Evolutionary conservation across 2,888 invertebrate species (phyloP).

Genomic region (Celastrina argiolus): DNA sequence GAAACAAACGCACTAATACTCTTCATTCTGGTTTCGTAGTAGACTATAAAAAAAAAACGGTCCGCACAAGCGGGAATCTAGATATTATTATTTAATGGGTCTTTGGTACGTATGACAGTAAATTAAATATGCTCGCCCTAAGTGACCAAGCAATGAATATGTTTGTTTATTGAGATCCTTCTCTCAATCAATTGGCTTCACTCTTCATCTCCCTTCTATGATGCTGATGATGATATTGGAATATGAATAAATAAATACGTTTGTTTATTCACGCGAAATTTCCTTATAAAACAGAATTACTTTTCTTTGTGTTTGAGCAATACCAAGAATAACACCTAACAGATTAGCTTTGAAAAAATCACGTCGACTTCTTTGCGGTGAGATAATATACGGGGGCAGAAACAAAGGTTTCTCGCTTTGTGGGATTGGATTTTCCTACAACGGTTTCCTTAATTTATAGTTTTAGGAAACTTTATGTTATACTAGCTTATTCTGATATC

Average conservation of each 20-base stretch:
- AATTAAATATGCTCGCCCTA: no score
- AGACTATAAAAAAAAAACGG: no score
- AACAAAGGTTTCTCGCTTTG: slow-evolving; percentile 20
- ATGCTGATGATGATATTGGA: not conserved
- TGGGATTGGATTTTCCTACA: slow-evolving; percentile 21
- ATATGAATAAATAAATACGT: not conserved
- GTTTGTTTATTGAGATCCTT: no score
- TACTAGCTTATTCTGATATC: slow-evolving; percentile 20
- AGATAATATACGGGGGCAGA: slow-evolving; percentile 19
- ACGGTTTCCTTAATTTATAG: slow-evolving; percentile 21
- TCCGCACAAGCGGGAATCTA: no score
- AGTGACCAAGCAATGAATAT: no score
- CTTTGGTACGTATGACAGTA: no score
- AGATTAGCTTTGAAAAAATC: slow-evolving; percentile 22
- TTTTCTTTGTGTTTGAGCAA: slow-evolving; percentile 4
- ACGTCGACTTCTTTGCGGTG: slow-evolving; percentile 7
- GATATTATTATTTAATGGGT: no score
- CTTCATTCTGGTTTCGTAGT: no score
- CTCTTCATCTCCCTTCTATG: no score
- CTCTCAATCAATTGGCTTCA: not conserved
- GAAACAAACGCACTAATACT: no score
- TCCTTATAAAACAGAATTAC: not conserved
- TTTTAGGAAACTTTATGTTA: slow-evolving; percentile 21
- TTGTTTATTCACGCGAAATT: not conserved
- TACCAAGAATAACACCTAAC: slow-evolving; percentile 18